Percentiles rank a stretch among this genome's conserved stretches.
Evolutionary conservation across 2,888 invertebrate species (phyloP).

Genomic region (Pachydiplax longipennis): DNA sequence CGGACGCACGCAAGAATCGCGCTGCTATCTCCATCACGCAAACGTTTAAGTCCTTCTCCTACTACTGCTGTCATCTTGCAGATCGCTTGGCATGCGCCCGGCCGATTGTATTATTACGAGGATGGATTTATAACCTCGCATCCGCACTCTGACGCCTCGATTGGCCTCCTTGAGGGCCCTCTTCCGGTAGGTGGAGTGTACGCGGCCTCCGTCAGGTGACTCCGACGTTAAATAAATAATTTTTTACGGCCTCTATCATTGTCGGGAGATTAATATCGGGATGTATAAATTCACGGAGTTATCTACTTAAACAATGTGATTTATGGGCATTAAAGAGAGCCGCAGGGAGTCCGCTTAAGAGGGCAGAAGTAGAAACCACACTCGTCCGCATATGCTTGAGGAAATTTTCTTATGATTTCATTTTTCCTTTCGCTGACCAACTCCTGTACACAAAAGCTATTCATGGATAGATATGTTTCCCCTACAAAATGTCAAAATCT

Average conservation of each 20-base stretch:
- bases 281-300: neutral
- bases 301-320: too few relatives aligned
- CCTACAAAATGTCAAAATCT: too few relatives aligned
- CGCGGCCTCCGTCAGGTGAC: neutral
- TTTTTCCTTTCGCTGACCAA: too few relatives aligned
- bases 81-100: neutral
- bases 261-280: neutral
- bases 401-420: too few relatives aligned
- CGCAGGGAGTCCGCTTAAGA: too few relatives aligned
- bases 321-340: too few relatives aligned
- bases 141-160: slow-evolving; percentile 13
- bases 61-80: neutral
- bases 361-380: too few relatives aligned
- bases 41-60: neutral
- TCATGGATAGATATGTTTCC: too few relatives aligned
- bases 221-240: neutral
- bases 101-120: slow-evolving; percentile 16
- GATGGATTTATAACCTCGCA: neutral
- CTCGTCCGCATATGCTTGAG: too few relatives aligned
- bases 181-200: slow-evolving; percentile 31
- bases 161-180: neutral
- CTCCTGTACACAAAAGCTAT: too few relatives aligned
- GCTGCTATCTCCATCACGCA: slow-evolving; percentile 31
- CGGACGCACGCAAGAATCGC: slow-evolving; percentile 26
- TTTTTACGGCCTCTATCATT: neutral